phyloP scores from a whole-genome alignment of 30 jellyfish, hydroid and myxozoan genomes.

The Turritopsis rubra region DNA sequence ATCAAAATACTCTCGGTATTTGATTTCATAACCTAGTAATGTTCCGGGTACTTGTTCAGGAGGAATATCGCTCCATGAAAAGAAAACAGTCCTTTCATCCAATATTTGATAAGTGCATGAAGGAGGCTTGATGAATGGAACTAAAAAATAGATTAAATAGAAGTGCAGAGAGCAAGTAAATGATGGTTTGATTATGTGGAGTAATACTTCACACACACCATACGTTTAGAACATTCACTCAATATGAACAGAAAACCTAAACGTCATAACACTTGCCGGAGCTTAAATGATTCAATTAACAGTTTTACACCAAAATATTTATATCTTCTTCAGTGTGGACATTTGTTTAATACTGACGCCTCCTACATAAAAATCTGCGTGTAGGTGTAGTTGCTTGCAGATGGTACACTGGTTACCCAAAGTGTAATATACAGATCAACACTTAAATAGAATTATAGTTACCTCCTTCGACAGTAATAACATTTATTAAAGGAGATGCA shows the following conservation, averaged over 20 bases:
- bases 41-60: constrained; percentile 13
- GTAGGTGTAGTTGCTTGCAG: background rate
- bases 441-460: background rate
- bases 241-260: too few relatives aligned
- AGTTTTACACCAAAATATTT: too few relatives aligned
- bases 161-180: background rate
- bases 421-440: background rate
- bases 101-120: constrained; percentile 2
- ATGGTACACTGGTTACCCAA: background rate
- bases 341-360: too few relatives aligned
- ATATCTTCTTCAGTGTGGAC: too few relatives aligned
- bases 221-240: background rate
- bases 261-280: too few relatives aligned
- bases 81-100: constrained; percentile 13
- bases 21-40: constrained; percentile 19
- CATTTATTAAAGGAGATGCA: constrained; percentile 7
- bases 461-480: constrained; percentile 16
- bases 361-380: too few relatives aligned
- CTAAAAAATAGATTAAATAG: background rate
- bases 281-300: too few relatives aligned
- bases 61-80: constrained; percentile 26
- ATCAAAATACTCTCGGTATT: background rate
- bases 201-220: background rate
- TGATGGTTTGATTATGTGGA: background rate
- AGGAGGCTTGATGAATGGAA: constrained; percentile 15